Conservation (phyloP, 2,888 invertebrate species). For the Autographa pulchrina region DNA sequence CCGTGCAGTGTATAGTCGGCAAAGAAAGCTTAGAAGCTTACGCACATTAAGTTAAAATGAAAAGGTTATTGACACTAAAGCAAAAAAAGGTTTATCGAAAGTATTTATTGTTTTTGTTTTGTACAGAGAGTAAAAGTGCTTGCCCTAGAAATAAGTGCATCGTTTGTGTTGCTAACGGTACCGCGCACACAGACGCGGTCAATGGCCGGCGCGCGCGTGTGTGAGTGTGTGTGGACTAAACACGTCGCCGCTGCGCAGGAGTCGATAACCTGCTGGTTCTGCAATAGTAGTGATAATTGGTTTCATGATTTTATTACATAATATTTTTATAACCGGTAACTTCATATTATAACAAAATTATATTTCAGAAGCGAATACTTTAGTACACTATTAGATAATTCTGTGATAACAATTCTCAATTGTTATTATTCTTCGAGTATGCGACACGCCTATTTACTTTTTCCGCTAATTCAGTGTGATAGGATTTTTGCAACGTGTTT, state of each 20-base stretch:
- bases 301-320: conserved; percentile 13
- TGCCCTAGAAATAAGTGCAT: conserved; percentile 71
- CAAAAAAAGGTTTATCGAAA: conserved; percentile 35
- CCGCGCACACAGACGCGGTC: conserved; percentile 71
- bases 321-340: neutral
- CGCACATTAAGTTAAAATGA: conserved; percentile 25
- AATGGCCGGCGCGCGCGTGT: conserved; percentile 59
- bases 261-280: conserved; percentile 65
- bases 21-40: conserved; percentile 41
- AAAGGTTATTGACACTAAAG: conserved; percentile 48
- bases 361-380: neutral
- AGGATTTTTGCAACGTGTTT: no score
- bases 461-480: no score
- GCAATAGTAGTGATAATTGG: conserved; percentile 28
- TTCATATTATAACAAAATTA: neutral
- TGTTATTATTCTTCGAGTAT: no score
- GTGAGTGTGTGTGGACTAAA: conserved; percentile 61
- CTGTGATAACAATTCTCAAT: no score
- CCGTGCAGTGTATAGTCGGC: conserved; percentile 36
- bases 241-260: conserved; percentile 67
- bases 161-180: conserved; percentile 81
- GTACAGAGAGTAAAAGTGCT: conserved; percentile 61
- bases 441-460: no score
- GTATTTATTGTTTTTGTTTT: conserved; percentile 54
- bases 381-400: neutral